These are phyloP conservation scores for Tethea ocularis DNA, from an alignment of 2,888 invertebrate genomes.

Conservation along the genomic window DNA sequence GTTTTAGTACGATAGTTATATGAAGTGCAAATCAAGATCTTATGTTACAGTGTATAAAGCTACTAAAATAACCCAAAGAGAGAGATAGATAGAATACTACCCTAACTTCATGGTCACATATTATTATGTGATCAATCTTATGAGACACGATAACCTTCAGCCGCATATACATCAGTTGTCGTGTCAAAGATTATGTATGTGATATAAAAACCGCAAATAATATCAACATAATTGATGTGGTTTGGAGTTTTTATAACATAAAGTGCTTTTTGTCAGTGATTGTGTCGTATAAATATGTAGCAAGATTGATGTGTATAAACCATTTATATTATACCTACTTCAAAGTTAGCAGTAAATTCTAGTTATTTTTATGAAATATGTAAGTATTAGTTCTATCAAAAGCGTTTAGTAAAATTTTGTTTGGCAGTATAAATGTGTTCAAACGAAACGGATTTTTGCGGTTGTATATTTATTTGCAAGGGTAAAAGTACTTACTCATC, in stretches of 20 bases:
- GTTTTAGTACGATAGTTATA: background rate
- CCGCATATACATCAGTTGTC: background rate
- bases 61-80: background rate
- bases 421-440: no score
- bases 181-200: background rate
- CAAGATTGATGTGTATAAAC: background rate
- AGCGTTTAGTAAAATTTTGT: no score
- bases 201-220: background rate
- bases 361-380: no score
- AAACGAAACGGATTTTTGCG: no score
- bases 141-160: background rate
- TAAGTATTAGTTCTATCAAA: no score
- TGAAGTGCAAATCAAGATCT: background rate
- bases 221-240: background rate
- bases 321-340: background rate
- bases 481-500: no score
- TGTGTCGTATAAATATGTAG: background rate
- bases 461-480: background rate
- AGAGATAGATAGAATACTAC: background rate
- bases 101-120: background rate
- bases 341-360: no score
- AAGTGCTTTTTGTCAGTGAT: background rate
- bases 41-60: background rate
- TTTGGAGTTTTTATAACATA: background rate
- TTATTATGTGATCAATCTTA: constrained; percentile 1